Evolutionary conservation across 2,113 vertebrate species (phyloP).

Genomic region (Hippoglossus stenolepis): DNA sequence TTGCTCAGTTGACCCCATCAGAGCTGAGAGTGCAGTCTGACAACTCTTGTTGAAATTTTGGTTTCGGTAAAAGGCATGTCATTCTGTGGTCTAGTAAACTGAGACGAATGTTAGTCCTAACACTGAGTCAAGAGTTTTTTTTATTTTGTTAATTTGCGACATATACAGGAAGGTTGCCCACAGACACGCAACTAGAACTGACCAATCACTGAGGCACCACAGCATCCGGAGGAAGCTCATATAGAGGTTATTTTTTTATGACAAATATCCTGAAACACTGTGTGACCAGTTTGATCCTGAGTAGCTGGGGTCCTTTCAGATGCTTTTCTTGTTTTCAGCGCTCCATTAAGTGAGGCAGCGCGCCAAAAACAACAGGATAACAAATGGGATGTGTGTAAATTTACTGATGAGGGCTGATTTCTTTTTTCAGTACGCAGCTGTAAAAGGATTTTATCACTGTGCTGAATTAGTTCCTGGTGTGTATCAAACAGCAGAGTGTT

Average conservation of each 20-base stretch:
- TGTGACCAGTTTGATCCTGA: conserved; percentile 32
- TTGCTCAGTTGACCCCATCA: conserved; percentile 29
- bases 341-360: conserved; percentile 52
- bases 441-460: conserved; percentile 45
- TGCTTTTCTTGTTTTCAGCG: conserved; percentile 47
- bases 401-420: conserved; percentile 30
- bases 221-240: conserved; percentile 54
- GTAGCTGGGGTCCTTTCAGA: conserved; percentile 37
- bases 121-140: conserved; percentile 73
- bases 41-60: conserved; percentile 49
- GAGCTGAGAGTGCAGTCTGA: conserved; percentile 24
- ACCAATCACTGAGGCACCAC: conserved; percentile 55
- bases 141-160: conserved; percentile 71
- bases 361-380: conserved; percentile 66
- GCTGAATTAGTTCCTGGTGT: conserved; percentile 54
- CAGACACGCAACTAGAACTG: conserved; percentile 61
- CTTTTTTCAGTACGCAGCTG: conserved; percentile 20
- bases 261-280: conserved; percentile 36
- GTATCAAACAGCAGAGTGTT: conserved; percentile 29
- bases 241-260: conserved; percentile 15
- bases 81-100: conserved; percentile 77
- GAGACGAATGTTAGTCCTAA: conserved; percentile 50
- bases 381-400: conserved; percentile 61
- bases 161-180: conserved; percentile 70
- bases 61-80: conserved; percentile 62